These are phyloP conservation scores for Lepas anatifera DNA, from an alignment of 2,888 invertebrate species.

Conservation along the genomic window DNA sequence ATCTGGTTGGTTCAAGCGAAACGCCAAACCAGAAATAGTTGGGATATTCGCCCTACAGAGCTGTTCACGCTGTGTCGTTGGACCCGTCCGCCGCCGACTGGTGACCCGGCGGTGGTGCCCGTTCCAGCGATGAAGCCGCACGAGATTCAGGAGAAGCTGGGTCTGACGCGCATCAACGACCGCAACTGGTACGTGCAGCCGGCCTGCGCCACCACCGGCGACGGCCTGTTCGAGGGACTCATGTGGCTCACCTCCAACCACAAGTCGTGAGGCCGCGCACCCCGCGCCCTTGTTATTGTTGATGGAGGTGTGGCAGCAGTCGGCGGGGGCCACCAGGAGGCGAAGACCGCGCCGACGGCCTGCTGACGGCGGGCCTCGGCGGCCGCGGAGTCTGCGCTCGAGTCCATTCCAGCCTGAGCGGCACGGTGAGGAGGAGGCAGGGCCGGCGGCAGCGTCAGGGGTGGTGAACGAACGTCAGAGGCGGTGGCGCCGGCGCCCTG, in stretches of 20 bases:
- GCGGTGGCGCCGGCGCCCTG: background rate
- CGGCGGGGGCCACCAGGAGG: no score
- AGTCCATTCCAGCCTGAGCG: background rate
- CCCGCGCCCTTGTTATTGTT: background rate
- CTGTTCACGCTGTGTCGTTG: no score
- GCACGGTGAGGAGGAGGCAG: background rate
- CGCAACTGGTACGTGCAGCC: conserved; percentile 68
- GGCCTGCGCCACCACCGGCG: conserved; percentile 93
- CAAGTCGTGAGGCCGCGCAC: conserved; percentile 52
- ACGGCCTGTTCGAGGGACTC: conserved; percentile 96
- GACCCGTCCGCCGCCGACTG: no score
- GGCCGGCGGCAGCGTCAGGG: background rate
- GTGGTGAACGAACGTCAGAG: no score
- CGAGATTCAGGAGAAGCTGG: conserved; percentile 98
- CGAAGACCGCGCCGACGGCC: no score
- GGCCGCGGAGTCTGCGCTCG: background rate
- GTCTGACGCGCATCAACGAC: conserved; percentile 92
- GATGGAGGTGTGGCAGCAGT: background rate
- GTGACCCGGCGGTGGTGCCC: conserved; percentile 27
- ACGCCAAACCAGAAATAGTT: no score
- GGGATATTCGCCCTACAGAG: no score
- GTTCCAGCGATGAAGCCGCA: conserved; percentile 99
- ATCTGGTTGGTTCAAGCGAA: no score
- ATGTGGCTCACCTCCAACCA: conserved; percentile 99
- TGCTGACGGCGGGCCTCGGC: no score